Conservation (phyloP, 2,797 vertebrate genomes). For the Pseudomugil tenellus region DNA sequence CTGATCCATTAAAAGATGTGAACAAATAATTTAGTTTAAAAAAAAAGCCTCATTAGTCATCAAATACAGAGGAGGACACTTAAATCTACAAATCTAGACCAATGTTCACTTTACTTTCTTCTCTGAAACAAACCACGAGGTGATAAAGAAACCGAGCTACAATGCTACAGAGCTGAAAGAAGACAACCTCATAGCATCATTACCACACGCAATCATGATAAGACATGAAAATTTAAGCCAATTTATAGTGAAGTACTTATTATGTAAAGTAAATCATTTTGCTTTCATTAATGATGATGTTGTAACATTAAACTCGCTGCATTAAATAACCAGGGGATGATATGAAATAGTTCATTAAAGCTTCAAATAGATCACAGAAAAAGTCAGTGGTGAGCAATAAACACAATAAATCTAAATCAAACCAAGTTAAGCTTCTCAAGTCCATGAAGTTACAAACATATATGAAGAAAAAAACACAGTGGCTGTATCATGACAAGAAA, state of each 20-base stretch:
- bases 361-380: no score
- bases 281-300: not conserved
- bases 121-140: not conserved
- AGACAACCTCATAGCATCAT: not conserved
- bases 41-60: no score
- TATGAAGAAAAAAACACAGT: slow-evolving; percentile 9
- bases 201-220: not conserved
- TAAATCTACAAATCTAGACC: not conserved
- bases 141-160: not conserved
- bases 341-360: no score
- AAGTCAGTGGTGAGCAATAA: no score
- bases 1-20: not conserved
- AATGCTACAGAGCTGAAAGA: not conserved
- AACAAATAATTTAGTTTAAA: not conserved
- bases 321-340: not conserved
- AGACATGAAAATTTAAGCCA: not conserved
- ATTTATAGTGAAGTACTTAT: not conserved
- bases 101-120: not conserved
- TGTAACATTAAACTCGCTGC: no score
- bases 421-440: slow-evolving; percentile 4
- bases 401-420: not conserved
- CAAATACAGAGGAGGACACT: not conserved
- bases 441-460: slow-evolving; percentile 10
- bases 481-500: slow-evolving; percentile 6
- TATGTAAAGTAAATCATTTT: not conserved